Evolutionary conservation across 1,140 invertebrate genomes (phyloP), one percentile per base, ranked within the genome.

Genomic region (Eriosoma lanigerum): DNA sequence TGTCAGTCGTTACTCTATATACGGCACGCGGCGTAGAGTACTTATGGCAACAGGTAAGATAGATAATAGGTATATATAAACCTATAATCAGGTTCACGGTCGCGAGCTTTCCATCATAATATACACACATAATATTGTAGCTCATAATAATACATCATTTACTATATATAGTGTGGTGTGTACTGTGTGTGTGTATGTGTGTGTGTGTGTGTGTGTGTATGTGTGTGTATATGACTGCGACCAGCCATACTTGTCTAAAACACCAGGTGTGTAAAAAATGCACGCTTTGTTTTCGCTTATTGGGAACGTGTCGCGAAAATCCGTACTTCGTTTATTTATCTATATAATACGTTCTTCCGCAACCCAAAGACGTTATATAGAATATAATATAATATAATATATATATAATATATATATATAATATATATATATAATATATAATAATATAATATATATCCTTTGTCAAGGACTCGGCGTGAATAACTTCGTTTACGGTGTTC

Each of bases 11-110:
- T 60, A 58, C 19, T 44, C 66, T 70, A 46, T 44, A 21, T 50
- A 70, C 46, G 46, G 66, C 12, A 21, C 46, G 13, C 46, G 66
- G 24, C 10, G 24, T 21, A 24, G 24, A 2, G n/a, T 66, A 38
- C 62, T 9, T 5, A 46, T 21, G 12, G 0, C 32, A n/a, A n/a
- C n/a, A n/a, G n/a, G n/a, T n/a, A n/a, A n/a, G n/a, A n/a, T n/a
- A 21, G 21, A 24, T 15, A 8, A 64, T 32, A 21, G 0, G 19
- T 4, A 21, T 12, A 8, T 26, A 24, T 50, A 21, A 21, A 10
- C 66, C 66, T 70, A 4, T 38, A 50, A 50, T 70, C 66, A 17
- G 44, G 66, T 70, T 70, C 66, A 70, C 66, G 66, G 66, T 3
- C 66, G 66, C 21, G 66, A 70, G 17, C 66, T 70, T 70, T 70